These are phyloP conservation scores for Myripristis murdjan DNA, from an alignment of 2,797 vertebrate genomes.

Conservation along the genomic window DNA sequence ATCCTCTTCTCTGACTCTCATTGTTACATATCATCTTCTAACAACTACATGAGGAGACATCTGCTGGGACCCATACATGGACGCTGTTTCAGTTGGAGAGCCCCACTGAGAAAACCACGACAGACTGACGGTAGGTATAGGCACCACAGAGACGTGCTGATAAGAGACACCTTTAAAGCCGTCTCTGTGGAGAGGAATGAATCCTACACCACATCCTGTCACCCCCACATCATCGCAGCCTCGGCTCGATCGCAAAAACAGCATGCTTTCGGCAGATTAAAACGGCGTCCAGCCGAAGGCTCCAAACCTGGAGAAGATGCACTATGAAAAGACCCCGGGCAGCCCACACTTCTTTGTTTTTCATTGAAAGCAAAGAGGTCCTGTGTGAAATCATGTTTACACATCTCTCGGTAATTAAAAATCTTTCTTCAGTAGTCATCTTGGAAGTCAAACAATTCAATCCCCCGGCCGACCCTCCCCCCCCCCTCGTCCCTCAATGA, in stretches of 20 bases:
- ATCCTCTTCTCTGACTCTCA: conserved; percentile 28
- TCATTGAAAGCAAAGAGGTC: conserved; percentile 21
- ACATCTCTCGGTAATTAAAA: conserved; percentile 23
- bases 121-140: conserved; percentile 56
- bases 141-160: conserved; percentile 66
- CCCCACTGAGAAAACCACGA: conserved; percentile 69
- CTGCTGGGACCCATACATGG: conserved; percentile 48
- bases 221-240: conserved; percentile 59
- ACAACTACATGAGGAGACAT: conserved; percentile 38
- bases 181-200: conserved; percentile 58
- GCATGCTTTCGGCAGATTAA: conserved; percentile 39
- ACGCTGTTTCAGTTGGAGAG: conserved; percentile 53
- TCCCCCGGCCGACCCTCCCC: too few species aligned
- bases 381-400: conserved; percentile 23
- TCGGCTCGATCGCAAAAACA: conserved; percentile 55
- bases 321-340: background rate
- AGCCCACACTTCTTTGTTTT: conserved; percentile 7
- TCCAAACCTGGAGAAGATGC: conserved; percentile 34
- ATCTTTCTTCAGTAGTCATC: conserved; percentile 6
- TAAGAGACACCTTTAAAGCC: conserved; percentile 74
- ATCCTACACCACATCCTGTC: conserved; percentile 80
- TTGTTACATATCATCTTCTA: conserved; percentile 36
- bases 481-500: conserved; percentile 54
- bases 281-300: conserved; percentile 48
- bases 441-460: conserved; percentile 50